Percentiles rank a stretch among this genome's conserved stretches.
These are phyloP conservation scores for Drosophila guanche DNA, from an alignment of 1,140 invertebrate species.

Conservation along the genomic window DNA sequence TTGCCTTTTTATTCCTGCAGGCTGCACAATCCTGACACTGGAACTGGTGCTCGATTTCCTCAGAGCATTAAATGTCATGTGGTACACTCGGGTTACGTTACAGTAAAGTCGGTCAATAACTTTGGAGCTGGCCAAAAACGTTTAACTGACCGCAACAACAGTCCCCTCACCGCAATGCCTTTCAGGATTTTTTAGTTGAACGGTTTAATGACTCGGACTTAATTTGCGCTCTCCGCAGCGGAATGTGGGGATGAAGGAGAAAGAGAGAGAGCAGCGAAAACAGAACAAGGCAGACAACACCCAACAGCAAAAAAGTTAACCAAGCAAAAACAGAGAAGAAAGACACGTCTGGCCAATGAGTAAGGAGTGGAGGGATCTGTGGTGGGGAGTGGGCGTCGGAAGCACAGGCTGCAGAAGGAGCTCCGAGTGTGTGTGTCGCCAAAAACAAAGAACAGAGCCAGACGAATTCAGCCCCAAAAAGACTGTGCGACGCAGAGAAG, in stretches of 20 bases:
- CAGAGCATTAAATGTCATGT: constrained; percentile 65
- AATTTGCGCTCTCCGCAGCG: constrained; percentile 66
- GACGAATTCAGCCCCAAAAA: constrained; percentile 43
- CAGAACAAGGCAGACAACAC: constrained; percentile 71
- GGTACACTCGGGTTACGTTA: constrained; percentile 67
- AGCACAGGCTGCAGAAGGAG: constrained; percentile 63
- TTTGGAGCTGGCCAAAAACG: constrained; percentile 60
- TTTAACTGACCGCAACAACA: constrained; percentile 57
- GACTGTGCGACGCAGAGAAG: constrained; percentile 13
- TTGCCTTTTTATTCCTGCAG: neutral
- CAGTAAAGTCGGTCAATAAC: constrained; percentile 77
- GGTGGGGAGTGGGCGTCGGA: constrained; percentile 43
- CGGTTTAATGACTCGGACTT: constrained; percentile 77
- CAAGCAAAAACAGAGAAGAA: constrained; percentile 31
- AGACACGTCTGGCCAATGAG: constrained; percentile 48
- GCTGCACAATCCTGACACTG: neutral
- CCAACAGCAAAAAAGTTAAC: constrained; percentile 44
- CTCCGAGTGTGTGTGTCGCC: constrained; percentile 31
- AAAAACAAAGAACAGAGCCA: constrained; percentile 48
- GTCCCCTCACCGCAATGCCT: too few relatives aligned
- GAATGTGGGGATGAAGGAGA: constrained; percentile 1
- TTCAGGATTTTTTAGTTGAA: constrained; percentile 49
- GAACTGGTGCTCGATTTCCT: constrained; percentile 25
- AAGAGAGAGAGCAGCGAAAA: constrained; percentile 21
- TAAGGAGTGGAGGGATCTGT: neutral